A percentile compares a stretch with the other conserved stretches of the same genome.
These are phyloP conservation scores for Brachirus orientalis DNA, from an alignment of 2,113 vertebrate genomes.

Conservation along the genomic window DNA sequence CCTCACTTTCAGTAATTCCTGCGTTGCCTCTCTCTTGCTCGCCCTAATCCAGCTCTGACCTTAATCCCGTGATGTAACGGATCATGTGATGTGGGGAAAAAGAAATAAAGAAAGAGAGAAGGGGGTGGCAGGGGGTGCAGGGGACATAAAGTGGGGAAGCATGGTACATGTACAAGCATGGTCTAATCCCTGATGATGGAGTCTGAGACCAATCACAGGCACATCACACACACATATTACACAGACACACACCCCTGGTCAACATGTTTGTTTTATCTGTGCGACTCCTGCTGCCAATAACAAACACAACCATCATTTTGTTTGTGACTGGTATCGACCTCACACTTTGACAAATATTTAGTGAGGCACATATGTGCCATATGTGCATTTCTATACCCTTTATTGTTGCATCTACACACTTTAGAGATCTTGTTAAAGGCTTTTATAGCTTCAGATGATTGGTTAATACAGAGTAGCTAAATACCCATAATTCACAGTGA, in stretches of 20 bases:
- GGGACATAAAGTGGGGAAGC: conserved; percentile 66
- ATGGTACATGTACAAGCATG: conserved; percentile 51
- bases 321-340: neutral
- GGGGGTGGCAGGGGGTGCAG: conserved; percentile 13
- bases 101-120: conserved; percentile 19
- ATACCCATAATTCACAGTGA: too few relatives aligned
- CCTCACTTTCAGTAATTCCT: conserved; percentile 77
- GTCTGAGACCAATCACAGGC: conserved; percentile 63
- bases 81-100: conserved; percentile 69
- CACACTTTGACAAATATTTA: conserved; percentile 30
- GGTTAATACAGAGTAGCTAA: too few relatives aligned
- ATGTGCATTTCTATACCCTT: too few relatives aligned
- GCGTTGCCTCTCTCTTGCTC: conserved; percentile 56
- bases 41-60: conserved; percentile 81
- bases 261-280: conserved; percentile 73
- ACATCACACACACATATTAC: too few relatives aligned
- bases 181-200: conserved; percentile 66
- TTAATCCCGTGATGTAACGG: conserved; percentile 79
- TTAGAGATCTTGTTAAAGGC: too few relatives aligned
- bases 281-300: conserved; percentile 30
- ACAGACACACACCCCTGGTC: conserved; percentile 49
- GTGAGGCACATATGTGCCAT: too few relatives aligned
- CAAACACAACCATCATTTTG: conserved; percentile 25
- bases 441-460: too few relatives aligned
- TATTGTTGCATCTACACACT: too few relatives aligned